phyloP scores from a whole-genome alignment of 2,888 invertebrate species.

The Trissonchulus sp. region DNA sequence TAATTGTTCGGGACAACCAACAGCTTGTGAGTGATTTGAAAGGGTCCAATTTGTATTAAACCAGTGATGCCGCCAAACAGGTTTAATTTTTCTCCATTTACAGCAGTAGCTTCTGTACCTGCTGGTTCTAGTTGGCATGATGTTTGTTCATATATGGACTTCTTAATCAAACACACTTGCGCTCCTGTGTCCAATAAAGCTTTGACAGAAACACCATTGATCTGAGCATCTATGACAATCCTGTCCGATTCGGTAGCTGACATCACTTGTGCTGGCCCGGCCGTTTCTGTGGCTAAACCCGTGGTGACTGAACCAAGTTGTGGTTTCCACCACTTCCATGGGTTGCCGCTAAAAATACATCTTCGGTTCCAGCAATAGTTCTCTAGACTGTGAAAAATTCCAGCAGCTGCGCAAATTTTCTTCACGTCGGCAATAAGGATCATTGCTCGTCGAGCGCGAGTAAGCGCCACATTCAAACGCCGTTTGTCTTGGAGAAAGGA shows the following conservation, averaged over 20 bases:
- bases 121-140: too few species aligned
- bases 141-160: not conserved
- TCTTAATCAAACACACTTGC: not conserved
- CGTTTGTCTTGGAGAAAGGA: not conserved
- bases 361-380: not conserved
- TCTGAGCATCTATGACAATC: not conserved
- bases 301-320: too few species aligned
- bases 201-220: not conserved
- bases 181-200: slow-evolving; percentile 11
- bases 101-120: too few species aligned
- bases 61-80: not conserved
- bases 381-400: not conserved
- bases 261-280: too few species aligned
- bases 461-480: slow-evolving; percentile 10
- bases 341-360: slow-evolving; percentile 1
- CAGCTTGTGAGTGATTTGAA: not conserved
- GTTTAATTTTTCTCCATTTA: not conserved
- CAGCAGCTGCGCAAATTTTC: not conserved
- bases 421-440: not conserved
- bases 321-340: not conserved
- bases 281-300: too few species aligned
- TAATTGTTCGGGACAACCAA: not conserved
- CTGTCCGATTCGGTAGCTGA: too few species aligned
- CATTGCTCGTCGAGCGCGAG: too few species aligned
- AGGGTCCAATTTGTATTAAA: not conserved